Evolutionary conservation across 2,797 vertebrate species (phyloP).

Genomic region (Ispidina lecontei): DNA sequence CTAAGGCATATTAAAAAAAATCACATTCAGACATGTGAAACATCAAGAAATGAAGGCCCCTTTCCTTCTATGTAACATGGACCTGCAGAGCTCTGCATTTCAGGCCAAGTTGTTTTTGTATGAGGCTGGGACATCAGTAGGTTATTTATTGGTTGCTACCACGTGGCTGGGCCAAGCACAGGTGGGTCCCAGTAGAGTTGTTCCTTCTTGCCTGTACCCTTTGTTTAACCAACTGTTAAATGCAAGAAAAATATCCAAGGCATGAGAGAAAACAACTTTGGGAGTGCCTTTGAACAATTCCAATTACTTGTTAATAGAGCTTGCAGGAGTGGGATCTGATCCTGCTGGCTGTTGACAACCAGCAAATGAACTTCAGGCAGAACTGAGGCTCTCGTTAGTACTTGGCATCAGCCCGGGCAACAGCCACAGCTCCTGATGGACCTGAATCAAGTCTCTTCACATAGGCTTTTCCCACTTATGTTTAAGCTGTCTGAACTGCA

Average conservation of each 20-base stretch:
- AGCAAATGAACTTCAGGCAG: not conserved
- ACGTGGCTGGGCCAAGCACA: not conserved
- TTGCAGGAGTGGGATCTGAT: not conserved
- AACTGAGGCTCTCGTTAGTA: not conserved
- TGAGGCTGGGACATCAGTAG: not conserved
- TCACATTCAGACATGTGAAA: not conserved
- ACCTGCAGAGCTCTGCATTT: not conserved
- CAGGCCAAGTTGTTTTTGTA: not conserved
- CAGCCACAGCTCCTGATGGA: not conserved
- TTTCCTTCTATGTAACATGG: accelerated
- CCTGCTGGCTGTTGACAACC: not conserved
- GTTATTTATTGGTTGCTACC: not conserved
- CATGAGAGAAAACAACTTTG: not conserved
- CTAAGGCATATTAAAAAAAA: not conserved
- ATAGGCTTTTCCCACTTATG: not conserved
- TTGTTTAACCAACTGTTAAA: not conserved
- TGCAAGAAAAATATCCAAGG: not conserved
- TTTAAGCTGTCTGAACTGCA: not conserved
- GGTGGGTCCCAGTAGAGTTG: not conserved
- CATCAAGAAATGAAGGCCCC: not conserved
- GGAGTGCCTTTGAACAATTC: not conserved
- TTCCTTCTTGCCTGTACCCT: not conserved
- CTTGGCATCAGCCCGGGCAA: not conserved
- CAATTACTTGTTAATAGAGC: not conserved
- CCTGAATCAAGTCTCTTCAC: not conserved